Evolutionary conservation across 92 coral and sea anemone genomes (phyloP).

Genomic region (Umimayanthus chanpuru): DNA sequence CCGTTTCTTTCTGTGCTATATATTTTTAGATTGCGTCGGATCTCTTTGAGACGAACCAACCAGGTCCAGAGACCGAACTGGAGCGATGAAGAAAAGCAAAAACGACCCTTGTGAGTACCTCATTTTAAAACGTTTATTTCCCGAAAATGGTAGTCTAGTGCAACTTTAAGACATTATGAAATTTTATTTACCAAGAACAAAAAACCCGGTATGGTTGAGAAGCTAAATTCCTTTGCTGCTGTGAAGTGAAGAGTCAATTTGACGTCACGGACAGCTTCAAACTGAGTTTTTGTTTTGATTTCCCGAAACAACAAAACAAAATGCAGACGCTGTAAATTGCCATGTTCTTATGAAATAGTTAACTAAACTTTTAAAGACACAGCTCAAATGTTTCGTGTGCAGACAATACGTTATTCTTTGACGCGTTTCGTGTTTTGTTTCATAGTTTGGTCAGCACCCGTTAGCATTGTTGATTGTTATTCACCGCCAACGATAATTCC

Average conservation of each 20-base stretch:
- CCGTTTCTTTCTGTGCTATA: background rate
- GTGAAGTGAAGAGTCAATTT: conserved; percentile 3
- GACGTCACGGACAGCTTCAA: conserved; percentile 37
- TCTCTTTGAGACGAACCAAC: conserved; percentile 17
- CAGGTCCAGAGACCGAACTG: conserved; percentile 24
- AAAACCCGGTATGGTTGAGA: background rate
- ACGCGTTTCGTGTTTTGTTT: background rate
- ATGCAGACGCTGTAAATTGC: background rate
- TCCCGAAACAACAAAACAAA: conserved; percentile 1
- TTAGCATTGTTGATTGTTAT: background rate
- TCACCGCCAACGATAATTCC: background rate
- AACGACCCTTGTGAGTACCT: conserved; percentile 63
- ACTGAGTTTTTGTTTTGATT: background rate
- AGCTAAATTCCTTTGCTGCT: conserved; percentile 46
- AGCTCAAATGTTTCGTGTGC: background rate
- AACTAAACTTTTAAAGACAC: background rate
- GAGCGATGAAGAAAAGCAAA: conserved; percentile 52
- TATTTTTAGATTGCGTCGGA: background rate
- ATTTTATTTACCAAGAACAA: background rate
- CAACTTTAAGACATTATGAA: background rate
- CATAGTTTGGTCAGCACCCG: background rate
- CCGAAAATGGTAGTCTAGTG: background rate
- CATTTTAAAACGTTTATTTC: background rate
- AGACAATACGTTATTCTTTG: background rate
- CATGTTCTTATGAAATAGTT: background rate